These are phyloP conservation scores for Triops longicaudatus DNA, from an alignment of 1,140 invertebrate genomes.

Conservation along the genomic window DNA sequence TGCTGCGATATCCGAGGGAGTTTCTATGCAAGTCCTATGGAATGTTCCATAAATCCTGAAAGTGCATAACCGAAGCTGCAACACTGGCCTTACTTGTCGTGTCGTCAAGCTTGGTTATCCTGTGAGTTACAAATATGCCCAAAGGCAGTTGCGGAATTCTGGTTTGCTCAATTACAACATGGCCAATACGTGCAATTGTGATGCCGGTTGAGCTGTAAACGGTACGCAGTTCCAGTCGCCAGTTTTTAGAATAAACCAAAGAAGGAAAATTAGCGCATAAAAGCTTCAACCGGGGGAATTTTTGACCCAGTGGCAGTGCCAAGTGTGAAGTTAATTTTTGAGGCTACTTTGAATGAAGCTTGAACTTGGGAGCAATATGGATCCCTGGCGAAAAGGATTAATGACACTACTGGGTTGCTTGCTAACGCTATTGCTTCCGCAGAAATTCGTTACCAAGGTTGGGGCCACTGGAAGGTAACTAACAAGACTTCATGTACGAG, in stretches of 20 bases:
- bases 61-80: background rate
- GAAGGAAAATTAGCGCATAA: too few species aligned
- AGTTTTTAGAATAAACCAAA: too few species aligned
- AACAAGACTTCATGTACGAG: background rate
- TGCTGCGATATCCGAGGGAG: background rate
- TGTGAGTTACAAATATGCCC: too few species aligned
- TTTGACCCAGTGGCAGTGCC: background rate
- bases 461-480: background rate
- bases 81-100: too few species aligned
- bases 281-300: too few species aligned
- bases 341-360: background rate
- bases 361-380: background rate
- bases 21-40: background rate
- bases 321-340: background rate
- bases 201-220: background rate
- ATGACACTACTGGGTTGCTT: slow-evolving; percentile 3
- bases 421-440: background rate
- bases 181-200: background rate
- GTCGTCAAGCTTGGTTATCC: too few species aligned
- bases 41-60: background rate
- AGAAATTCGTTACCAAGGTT: background rate
- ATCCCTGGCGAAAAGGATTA: slow-evolving; percentile 7
- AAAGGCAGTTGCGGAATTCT: background rate
- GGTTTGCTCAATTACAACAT: background rate
- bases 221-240: too few species aligned